Base-by-base conservation (phyloP, 2,888 invertebrate species). In the Dermolepida albohirtum region DNA sequence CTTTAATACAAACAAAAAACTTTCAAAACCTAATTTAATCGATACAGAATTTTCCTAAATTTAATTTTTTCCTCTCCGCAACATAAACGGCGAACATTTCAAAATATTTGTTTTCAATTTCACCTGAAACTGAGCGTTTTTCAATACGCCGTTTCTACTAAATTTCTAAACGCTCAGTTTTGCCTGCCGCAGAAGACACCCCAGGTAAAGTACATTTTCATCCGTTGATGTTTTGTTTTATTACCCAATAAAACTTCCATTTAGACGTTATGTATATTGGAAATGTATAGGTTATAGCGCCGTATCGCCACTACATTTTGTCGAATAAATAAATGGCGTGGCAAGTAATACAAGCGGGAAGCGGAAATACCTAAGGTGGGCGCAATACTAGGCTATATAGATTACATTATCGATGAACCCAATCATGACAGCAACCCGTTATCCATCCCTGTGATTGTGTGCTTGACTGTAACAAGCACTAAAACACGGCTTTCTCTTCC, bases 361-460 rank as follows among this genome's bases (percentile, higher is more conserved):
- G 71, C 41, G 52, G 66, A 64, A 4, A 43, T n/a, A 40, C 69
- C 73, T 68, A 73, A 74, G 72, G 74, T 74, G 73, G 69, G 70
- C 52, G 71, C 75, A 71, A 75, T 75, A 74, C 73, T 70, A 72
- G n/a, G 71, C 75, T 74, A 76, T 34, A 34, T 78, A 78, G 76
- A 76, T 77, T 78, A 76, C 75, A 78, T 78, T 78, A 78, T 78
- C 77, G 78, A 78, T 76, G 77, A 74, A 73, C 71, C 72, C 64
- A 59, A 73, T 74, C 74, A 73, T 74, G 74, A 73, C 73, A 52
- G 57, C 63, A 44, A 64, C 40, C 57, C 68, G 68, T 67, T 68
- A 67, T 64, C 62, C 68, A 59, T 50, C 55, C 49, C 64, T 55
- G 54, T 66, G 66, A 66, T 66, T 66, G 66, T 49, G 22, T 62